Conservation (phyloP, 2,888 invertebrate species). For the Conus canariensis region DNA sequence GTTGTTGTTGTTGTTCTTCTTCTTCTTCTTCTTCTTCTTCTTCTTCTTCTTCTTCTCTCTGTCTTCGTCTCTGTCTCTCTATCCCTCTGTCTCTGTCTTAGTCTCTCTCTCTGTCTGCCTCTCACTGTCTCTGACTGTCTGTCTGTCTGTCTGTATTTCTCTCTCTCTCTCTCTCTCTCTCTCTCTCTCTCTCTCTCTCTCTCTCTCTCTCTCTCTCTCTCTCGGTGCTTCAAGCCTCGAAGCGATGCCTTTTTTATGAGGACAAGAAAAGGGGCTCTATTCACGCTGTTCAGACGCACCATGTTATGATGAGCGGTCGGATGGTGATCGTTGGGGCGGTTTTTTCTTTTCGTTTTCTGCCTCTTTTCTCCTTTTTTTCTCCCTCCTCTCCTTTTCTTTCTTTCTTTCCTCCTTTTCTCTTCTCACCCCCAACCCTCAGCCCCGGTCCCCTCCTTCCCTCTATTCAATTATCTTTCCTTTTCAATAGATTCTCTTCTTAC, state of each 20-base stretch:
- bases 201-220: neutral
- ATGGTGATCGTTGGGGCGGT: too few relatives aligned
- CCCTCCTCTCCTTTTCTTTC: neutral
- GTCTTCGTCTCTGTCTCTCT: neutral
- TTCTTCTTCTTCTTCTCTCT: neutral
- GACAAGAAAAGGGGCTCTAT: constrained; percentile 14
- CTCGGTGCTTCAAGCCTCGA: neutral
- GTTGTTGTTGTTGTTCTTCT: neutral
- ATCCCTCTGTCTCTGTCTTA: neutral
- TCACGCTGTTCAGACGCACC: too few relatives aligned
- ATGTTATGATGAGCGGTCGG: too few relatives aligned
- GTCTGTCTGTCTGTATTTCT: neutral
- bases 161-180: too few relatives aligned
- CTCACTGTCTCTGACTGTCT: neutral
- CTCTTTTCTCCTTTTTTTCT: neutral
- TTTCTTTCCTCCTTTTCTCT: neutral
- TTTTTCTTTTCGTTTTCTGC: neutral
- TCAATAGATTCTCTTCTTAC: neutral
- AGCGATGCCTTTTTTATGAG: neutral
- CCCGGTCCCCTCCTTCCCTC: neutral
- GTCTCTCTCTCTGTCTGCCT: neutral
- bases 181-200: neutral
- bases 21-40: neutral
- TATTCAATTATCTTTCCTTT: neutral
- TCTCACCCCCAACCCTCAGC: neutral